phyloP scores from a whole-genome alignment of 2,113 vertebrate genomes.

The Pelobates fuscus region DNA sequence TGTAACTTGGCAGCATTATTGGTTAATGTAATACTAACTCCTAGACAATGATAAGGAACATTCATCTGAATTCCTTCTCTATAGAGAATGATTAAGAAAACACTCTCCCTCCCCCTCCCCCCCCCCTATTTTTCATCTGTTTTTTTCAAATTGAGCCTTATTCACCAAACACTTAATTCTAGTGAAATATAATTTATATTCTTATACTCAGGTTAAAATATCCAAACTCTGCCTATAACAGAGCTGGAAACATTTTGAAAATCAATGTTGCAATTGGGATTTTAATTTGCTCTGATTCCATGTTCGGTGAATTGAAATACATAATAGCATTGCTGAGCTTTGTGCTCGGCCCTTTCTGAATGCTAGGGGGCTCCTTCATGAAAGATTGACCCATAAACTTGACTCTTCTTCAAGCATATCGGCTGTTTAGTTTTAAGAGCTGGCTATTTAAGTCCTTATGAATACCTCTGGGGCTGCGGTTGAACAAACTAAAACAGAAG shows the following conservation, averaged over 20 bases:
- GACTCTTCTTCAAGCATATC: background rate
- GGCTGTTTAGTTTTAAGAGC: background rate
- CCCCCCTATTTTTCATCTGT: too few species aligned
- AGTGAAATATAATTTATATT: too few species aligned
- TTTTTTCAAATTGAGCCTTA: too few species aligned
- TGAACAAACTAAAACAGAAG: background rate
- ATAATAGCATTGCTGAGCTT: background rate
- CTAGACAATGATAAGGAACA: background rate
- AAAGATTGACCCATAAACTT: background rate
- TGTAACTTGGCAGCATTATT: background rate
- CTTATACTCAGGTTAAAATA: too few species aligned
- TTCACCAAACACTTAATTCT: too few species aligned
- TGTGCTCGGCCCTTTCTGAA: background rate
- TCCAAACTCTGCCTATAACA: too few species aligned
- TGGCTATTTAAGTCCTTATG: background rate
- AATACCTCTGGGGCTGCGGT: background rate
- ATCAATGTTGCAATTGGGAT: too few species aligned
- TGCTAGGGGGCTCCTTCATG: background rate
- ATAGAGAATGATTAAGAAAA: background rate
- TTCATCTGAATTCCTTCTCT: background rate
- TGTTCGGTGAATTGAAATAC: too few species aligned
- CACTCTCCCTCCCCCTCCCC: background rate
- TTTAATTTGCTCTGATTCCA: too few species aligned
- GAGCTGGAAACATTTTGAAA: too few species aligned
- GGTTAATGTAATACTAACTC: background rate